Conservation (phyloP, 1,140 invertebrate genomes). For the Lordiphosa collinella region DNA sequence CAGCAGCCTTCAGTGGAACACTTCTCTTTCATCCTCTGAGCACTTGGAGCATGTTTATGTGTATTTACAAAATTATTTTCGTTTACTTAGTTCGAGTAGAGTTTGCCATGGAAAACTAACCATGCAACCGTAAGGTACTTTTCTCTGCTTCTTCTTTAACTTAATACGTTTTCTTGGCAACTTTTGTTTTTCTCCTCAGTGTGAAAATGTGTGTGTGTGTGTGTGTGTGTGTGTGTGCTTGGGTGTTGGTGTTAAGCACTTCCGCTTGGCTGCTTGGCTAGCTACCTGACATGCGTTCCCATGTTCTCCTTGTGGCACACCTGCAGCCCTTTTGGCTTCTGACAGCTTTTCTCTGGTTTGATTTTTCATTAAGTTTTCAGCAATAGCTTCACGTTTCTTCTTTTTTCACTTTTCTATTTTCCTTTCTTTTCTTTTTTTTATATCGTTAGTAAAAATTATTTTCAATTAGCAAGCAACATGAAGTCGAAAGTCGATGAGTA, state of each 20-base stretch:
- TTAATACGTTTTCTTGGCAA: constrained; percentile 9
- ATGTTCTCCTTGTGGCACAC: too few relatives aligned
- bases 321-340: background rate
- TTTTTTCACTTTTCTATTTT: background rate
- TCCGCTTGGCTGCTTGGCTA: constrained; percentile 15
- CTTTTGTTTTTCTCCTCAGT: constrained; percentile 3
- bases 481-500: constrained; percentile 6
- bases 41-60: constrained; percentile 6
- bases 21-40: background rate
- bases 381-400: constrained; percentile 3
- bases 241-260: constrained; percentile 18
- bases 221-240: constrained; percentile 2
- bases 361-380: constrained; percentile 13
- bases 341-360: constrained; percentile 2
- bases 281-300: constrained; percentile 12
- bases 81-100: constrained; percentile 5
- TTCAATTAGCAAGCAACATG: constrained; percentile 21
- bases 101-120: constrained; percentile 8
- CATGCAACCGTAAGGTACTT: background rate
- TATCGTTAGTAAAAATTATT: constrained; percentile 11
- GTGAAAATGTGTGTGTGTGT: background rate
- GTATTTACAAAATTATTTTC: constrained; percentile 14
- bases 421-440: background rate
- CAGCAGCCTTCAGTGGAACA: background rate
- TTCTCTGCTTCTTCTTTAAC: too few relatives aligned